Evolutionary conservation across 2,797 vertebrate species (phyloP).

Genomic region (Betta splendens): DNA sequence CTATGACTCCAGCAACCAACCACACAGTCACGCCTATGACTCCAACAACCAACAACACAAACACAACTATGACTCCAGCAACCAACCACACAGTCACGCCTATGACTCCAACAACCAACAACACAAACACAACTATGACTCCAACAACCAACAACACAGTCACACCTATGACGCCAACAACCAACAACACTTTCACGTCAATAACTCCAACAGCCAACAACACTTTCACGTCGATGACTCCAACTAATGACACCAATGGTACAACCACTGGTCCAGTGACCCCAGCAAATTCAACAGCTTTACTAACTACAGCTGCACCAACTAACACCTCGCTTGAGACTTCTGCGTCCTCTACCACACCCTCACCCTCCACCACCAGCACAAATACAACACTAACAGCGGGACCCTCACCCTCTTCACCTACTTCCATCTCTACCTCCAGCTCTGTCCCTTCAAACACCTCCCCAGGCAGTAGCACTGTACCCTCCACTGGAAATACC

Average conservation of each 20-base stretch:
- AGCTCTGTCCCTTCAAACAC: constrained; percentile 42
- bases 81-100: background rate
- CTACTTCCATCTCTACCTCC: constrained; percentile 40
- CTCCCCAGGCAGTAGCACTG: constrained; percentile 55
- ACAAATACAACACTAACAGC: constrained; percentile 16
- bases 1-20: background rate
- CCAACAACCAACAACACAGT: background rate
- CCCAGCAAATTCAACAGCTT: constrained; percentile 8
- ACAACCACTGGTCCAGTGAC: constrained; percentile 21
- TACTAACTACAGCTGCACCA: constrained; percentile 14
- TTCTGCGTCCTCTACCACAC: constrained; percentile 12
- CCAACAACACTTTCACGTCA: background rate
- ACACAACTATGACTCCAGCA: background rate
- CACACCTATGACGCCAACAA: background rate
- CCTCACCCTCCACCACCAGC: constrained; percentile 12
- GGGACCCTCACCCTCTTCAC: constrained; percentile 50
- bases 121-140: too few relatives aligned
- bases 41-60: background rate
- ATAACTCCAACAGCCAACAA: background rate
- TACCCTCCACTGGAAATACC: constrained; percentile 38
- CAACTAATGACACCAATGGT: background rate
- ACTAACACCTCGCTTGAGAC: constrained; percentile 23
- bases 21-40: background rate
- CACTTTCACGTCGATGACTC: background rate
- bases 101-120: background rate